Base-by-base conservation (phyloP, 2,797 vertebrate species). In the Pterois miles region DNA sequence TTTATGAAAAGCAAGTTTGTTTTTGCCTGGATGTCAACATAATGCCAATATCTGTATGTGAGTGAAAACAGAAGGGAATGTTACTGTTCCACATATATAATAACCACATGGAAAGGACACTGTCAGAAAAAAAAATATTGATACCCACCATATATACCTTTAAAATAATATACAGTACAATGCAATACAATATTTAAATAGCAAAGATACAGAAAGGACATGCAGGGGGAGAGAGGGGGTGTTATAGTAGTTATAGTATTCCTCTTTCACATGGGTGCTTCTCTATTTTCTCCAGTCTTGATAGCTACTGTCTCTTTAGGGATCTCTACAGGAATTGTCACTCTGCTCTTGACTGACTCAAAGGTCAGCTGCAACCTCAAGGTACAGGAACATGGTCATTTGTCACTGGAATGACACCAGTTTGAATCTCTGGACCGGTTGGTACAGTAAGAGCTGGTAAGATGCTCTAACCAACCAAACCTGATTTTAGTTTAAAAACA, bases 351-450 rank as follows among this genome's bases (percentile, higher is more conserved):
- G 64, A 59, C 16, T 31, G 69, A 67, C 52, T 65, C 38, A 77
- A 74, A 86, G 67, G 67, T 78, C 79, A 82, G 22, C 67, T 62
- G 22, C 6, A 4, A 0, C 18, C 59, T 52, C 23, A 38, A 43
- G 63, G 70, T 20, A 62, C 27, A 59, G 58, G 18, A 57, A 58
- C 27, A 54, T 25, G 43, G 48, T 22, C 6, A 53, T 50, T 27
- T 36, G 43, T 71, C 8, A 64, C 2, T 46, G 25, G 31, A 78
- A n/a, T 0, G 3, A 50, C 40, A 36, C 59, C 34, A 4, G 38
- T 76, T 71, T 52, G 8, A 74, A 2, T 43, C 46, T 33, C 59
- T 33, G n/a, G 18, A 25, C 13, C 23, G 2, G 60, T 5, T 38
- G 1, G 29, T 25, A 4, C 60, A 2, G 43, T 46, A 46, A 20